A percentile compares a stretch with the other conserved stretches of the same genome.
These are phyloP conservation scores for Hormaphis cornu DNA, from an alignment of 1,140 invertebrate genomes.

Conservation along the genomic window DNA sequence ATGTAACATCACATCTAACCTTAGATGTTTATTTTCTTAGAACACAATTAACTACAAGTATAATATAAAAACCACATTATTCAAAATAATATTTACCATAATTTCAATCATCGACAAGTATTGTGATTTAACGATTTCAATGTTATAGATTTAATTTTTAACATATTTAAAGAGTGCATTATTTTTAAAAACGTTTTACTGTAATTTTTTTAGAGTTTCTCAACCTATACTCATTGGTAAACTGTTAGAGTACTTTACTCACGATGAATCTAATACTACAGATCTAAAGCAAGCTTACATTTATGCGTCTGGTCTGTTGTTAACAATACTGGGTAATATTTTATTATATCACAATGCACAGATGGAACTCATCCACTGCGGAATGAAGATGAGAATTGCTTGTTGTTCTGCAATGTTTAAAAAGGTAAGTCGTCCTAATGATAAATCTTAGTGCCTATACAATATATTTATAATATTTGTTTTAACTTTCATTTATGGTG, in stretches of 20 bases:
- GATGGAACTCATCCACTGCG: slow-evolving; percentile 60
- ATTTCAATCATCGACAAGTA: no score
- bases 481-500: no score
- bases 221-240: slow-evolving; percentile 63
- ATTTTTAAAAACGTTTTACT: neutral
- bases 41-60: no score
- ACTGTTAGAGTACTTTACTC: slow-evolving; percentile 59
- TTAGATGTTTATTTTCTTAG: no score
- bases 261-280: slow-evolving; percentile 38
- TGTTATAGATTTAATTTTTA: no score
- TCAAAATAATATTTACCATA: no score
- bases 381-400: slow-evolving; percentile 68
- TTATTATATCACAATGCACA: slow-evolving; percentile 69
- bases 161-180: neutral
- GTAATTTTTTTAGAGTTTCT: slow-evolving; percentile 46
- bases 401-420: slow-evolving; percentile 70
- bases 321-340: slow-evolving; percentile 58
- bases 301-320: slow-evolving; percentile 57
- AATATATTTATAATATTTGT: no score
- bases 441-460: no score
- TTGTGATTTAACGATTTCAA: no score
- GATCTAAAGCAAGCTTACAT: slow-evolving; percentile 49
- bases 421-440: slow-evolving; percentile 50
- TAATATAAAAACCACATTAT: no score
- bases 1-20: no score